These are phyloP conservation scores for Lota lota DNA, from an alignment of 2,113 vertebrate species.

Conservation along the genomic window DNA sequence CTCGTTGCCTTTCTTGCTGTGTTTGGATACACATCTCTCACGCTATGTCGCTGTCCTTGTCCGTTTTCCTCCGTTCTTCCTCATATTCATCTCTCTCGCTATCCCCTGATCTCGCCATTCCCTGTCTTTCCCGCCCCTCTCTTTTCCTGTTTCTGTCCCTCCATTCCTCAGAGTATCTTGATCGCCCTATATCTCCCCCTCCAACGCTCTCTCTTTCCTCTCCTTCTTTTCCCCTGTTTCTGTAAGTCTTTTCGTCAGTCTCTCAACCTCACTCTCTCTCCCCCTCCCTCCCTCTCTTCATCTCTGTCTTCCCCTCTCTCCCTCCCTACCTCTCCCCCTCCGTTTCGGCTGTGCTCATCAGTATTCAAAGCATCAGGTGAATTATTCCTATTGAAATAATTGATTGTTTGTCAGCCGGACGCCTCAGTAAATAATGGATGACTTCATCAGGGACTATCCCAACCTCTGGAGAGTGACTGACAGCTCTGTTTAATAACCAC, in stretches of 20 bases:
- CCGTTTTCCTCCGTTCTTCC: neutral
- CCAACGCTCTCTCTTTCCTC: neutral
- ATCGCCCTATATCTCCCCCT: neutral
- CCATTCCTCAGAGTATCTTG: too few species aligned
- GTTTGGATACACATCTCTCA: neutral
- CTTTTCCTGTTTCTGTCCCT: too few species aligned
- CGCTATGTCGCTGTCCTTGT: neutral
- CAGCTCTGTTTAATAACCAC: slow-evolving; percentile 39
- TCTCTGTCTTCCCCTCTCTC: neutral
- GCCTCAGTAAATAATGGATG: slow-evolving; percentile 72
- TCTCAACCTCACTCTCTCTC: neutral
- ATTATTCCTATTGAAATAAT: slow-evolving; percentile 72
- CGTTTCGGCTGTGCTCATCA: slow-evolving; percentile 22
- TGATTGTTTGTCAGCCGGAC: slow-evolving; percentile 59
- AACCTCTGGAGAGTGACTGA: slow-evolving; percentile 46
- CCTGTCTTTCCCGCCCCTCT: too few species aligned
- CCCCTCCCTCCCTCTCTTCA: neutral
- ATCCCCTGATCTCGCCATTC: neutral
- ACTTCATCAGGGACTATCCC: slow-evolving; percentile 52
- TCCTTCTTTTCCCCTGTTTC: neutral
- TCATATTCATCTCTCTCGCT: too few species aligned
- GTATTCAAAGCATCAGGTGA: slow-evolving; percentile 57
- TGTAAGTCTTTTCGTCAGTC: too few species aligned
- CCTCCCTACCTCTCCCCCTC: neutral
- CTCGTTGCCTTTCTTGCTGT: neutral